Evolutionary conservation across 2,797 vertebrate genomes (phyloP), one percentile per base, ranked within the genome.

Genomic region (Oryzias dopingdopingensis): DNA sequence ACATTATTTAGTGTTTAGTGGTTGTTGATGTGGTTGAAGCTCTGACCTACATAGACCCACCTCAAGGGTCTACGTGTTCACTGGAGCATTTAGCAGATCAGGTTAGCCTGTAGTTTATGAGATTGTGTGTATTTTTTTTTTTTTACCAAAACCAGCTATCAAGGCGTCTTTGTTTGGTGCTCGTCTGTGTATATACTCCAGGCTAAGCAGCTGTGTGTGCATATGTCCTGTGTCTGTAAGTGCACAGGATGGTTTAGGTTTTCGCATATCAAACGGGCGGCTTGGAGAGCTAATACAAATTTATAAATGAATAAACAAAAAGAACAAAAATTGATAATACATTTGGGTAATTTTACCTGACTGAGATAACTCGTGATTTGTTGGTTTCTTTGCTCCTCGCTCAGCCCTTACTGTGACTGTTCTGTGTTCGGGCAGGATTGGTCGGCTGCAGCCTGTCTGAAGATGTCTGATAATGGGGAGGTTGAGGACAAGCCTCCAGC

Each of bases 381-480:
- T 58, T 72, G 42, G 24, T 48, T 42, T 42, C 24, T 59, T 42
- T 22, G 2, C 13, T 1, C 0, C 43, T 56, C 24, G 59, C 16
- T 1, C 2, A 8, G 2, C 13, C 54, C 41, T 5, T 13, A 16
- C 54, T 70, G n/a, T 67, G 54, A 42, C 51, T 49, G 59, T 26
- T 59, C 2, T 49, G 24, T 64, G 16, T 73, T 22, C 1, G 12
- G 17, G 42, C 66, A 79, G 6, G 70, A 91, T 90, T 81, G 62
- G 77, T 75, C 59, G 76, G 81, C 74, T 86, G 72, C 67, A 85
- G 66, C 70, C 51, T 54, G 72, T 0, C 83, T 88, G 82, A 96
- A 93, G 81, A 98, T 98, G 96, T 98, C 95, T 72, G 96, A 94
- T 85, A 96, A 95, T 92, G 95, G 94, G 68, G 95, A 96, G 82